These are phyloP conservation scores for Megaceryle torquata DNA, from an alignment of 2,113 vertebrate species.

Conservation along the genomic window DNA sequence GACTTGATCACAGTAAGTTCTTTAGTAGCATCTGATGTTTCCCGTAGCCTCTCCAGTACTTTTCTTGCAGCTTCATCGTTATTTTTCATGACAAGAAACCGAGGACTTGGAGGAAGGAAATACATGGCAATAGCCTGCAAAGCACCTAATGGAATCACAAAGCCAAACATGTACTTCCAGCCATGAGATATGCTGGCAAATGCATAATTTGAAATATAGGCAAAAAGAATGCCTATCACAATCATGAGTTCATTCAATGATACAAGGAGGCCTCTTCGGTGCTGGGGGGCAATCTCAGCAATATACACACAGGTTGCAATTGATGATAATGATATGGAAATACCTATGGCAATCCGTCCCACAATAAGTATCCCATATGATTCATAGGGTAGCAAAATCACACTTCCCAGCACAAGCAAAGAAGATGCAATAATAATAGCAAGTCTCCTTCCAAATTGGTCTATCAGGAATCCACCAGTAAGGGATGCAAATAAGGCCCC, in stretches of 20 bases:
- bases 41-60: constrained; percentile 83
- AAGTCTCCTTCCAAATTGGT: constrained; percentile 86
- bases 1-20: constrained; percentile 86
- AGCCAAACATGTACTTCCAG: constrained; percentile 91
- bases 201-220: constrained; percentile 88
- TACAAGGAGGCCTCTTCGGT: constrained; percentile 88
- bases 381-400: constrained; percentile 75
- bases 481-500: constrained; percentile 89
- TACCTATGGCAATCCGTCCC: constrained; percentile 86
- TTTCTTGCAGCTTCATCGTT: constrained; percentile 79
- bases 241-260: constrained; percentile 93
- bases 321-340: constrained; percentile 90
- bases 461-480: constrained; percentile 85
- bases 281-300: constrained; percentile 88
- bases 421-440: constrained; percentile 85
- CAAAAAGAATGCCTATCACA: constrained; percentile 88
- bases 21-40: constrained; percentile 68
- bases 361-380: constrained; percentile 79
- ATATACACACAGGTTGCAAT: constrained; percentile 92
- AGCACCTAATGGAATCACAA: constrained; percentile 84
- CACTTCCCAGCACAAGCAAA: constrained; percentile 82
- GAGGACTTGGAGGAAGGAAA: constrained; percentile 91
- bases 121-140: constrained; percentile 84
- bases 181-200: constrained; percentile 81
- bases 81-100: constrained; percentile 87